Base-by-base conservation (phyloP, 1,140 invertebrate species). In the Lordiphosa collinella region DNA sequence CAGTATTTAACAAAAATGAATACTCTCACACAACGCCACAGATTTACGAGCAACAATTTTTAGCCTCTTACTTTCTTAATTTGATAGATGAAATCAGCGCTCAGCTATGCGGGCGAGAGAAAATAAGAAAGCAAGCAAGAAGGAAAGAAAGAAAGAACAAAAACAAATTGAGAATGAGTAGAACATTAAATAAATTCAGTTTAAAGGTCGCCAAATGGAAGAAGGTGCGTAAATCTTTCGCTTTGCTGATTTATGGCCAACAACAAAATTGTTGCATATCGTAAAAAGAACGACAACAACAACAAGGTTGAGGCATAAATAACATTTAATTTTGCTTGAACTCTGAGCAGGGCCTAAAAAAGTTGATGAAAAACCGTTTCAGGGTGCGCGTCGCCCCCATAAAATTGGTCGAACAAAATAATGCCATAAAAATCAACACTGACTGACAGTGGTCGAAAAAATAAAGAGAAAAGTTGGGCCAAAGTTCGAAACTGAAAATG, bases 1-100 rank as follows among this genome's bases (percentile, higher is more conserved):
- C 18, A 22, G 18, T 22, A 22, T 22, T 22, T 22, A 22, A 22
- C 3, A 22, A 22, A 22, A 22, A 22, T 5, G 18, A 4, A 22
- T 22, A 60, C 40, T 49, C 22, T 36, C 31, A 10, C 34, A 57
- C 66, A 48, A 58, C 71, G 76, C 66, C 41, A 68, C 44, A 82
- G 59, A 82, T 80, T 80, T 80, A 82, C 79, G 59, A 52, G 52
- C 54, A 56, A 69, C 52, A 66, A 70, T 63, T 76, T 71, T 71
- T 38, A 40, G 43, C 40, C 74, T 75, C 57, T 66, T 68, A 82
- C 78, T 80, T 82, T 71, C 76, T 80, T 80, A 80, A 82, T 80
- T 80, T 71, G 71, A 72, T 80, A 80, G 76, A 80, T 80, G 76
- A 80, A 80, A 80, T 82, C 78, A 80, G 76, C 76, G 56, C 61